A percentile compares a stretch with the other conserved stretches of the same genome.
phyloP scores from a whole-genome alignment of 2,113 vertebrate species.

The Seriola aureovittata region DNA sequence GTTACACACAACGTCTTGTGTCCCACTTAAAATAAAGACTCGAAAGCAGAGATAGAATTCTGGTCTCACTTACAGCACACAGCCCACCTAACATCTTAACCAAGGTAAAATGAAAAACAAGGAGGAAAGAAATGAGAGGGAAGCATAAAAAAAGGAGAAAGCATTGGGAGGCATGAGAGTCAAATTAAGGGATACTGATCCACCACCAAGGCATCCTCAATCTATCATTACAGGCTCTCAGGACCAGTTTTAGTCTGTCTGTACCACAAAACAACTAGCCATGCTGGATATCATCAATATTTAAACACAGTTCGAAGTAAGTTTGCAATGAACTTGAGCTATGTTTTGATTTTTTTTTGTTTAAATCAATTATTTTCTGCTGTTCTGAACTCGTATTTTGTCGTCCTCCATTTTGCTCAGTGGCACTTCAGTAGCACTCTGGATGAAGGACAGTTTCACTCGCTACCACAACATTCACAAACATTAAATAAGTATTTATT shows the following conservation, averaged over 20 bases:
- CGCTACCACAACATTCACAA: neutral
- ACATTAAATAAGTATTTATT: conserved; percentile 29
- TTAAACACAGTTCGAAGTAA: neutral
- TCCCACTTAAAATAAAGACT: conserved; percentile 50
- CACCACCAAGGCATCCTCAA: neutral
- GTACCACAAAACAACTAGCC: neutral
- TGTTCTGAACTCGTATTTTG: neutral
- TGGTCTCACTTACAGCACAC: conserved; percentile 1
- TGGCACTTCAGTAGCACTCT: neutral
- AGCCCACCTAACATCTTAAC: conserved; percentile 28
- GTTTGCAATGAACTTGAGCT: neutral
- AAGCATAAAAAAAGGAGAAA: neutral
- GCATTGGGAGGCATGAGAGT: neutral
- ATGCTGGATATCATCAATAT: neutral
- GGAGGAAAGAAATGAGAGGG: neutral
- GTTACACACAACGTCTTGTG: conserved; percentile 32
- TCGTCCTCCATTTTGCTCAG: neutral
- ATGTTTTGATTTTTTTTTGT: neutral
- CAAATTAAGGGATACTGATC: conserved; percentile 5
- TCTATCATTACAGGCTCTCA: conserved; percentile 6
- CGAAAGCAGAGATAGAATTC: conserved; percentile 23
- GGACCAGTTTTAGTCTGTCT: conserved; percentile 14
- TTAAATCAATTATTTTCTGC: neutral
- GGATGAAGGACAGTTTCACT: neutral
- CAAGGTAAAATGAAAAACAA: conserved; percentile 27